Evolutionary conservation across 2,888 invertebrate genomes (phyloP).

Genomic region (Drosophila antonietae): DNA sequence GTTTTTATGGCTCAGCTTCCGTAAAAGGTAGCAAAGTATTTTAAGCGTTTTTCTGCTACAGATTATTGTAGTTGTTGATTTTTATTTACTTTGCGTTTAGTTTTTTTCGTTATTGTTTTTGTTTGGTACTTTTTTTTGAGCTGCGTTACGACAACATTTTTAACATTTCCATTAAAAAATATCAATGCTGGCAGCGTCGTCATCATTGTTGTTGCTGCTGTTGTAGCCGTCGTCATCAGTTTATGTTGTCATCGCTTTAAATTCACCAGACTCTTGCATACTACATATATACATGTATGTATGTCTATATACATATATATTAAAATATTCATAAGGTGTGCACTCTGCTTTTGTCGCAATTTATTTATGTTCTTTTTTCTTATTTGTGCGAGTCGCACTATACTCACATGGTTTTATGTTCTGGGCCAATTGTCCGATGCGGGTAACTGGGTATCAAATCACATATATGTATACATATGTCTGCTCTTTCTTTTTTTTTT

Average conservation of each 20-base stretch:
- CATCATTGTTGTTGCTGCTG: conserved; percentile 30
- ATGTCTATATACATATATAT: conserved; percentile 29
- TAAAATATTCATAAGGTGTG: conserved; percentile 81
- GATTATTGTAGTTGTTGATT: conserved; percentile 51
- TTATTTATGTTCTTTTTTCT: conserved; percentile 67
- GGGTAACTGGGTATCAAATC: conserved; percentile 32
- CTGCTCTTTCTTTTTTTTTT: background rate
- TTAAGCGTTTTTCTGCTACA: conserved; percentile 75
- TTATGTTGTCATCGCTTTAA: conserved; percentile 79
- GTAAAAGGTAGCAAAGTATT: conserved; percentile 77
- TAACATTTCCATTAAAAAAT: conserved; percentile 78
- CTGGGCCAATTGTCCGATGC: conserved; percentile 24
- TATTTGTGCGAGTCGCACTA: conserved; percentile 51
- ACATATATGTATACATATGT: conserved; percentile 22
- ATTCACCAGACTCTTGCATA: conserved; percentile 57
- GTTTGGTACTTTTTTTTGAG: conserved; percentile 11
- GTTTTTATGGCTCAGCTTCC: conserved; percentile 67
- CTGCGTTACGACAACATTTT: conserved; percentile 63
- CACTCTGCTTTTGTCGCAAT: conserved; percentile 71
- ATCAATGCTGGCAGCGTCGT: conserved; percentile 64
- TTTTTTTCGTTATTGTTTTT: conserved; percentile 19
- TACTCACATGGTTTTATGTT: conserved; percentile 38
- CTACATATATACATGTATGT: background rate
- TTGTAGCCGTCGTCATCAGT: conserved; percentile 72
- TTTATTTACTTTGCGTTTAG: conserved; percentile 23